Percentiles rank a stretch among this genome's conserved stretches.
phyloP scores from a whole-genome alignment of 2,113 vertebrate genomes.

The Gavialis gangeticus region DNA sequence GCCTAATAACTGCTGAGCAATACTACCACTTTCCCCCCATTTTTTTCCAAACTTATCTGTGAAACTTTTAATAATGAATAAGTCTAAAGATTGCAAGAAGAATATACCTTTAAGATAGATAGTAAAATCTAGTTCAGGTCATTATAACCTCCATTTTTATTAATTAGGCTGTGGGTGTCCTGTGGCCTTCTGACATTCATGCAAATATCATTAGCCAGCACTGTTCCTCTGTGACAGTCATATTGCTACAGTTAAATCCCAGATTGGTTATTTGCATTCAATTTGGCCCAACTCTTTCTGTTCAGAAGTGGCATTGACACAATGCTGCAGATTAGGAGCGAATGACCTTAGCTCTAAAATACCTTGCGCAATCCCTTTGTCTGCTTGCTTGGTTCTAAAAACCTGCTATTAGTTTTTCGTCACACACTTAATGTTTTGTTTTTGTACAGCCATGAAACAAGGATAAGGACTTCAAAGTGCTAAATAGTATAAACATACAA shows the following conservation, averaged over 20 bases:
- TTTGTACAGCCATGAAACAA: neutral
- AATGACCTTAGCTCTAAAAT: neutral
- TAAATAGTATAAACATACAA: neutral
- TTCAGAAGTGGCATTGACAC: conserved; percentile 30
- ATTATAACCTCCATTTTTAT: conserved; percentile 71
- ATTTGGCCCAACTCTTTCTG: conserved; percentile 44
- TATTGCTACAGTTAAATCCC: conserved; percentile 38
- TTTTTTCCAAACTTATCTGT: neutral
- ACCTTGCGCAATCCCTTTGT: neutral
- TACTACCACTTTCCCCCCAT: neutral
- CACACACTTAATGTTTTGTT: neutral
- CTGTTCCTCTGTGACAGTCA: conserved; percentile 65
- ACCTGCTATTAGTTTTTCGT: neutral
- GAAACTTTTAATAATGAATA: neutral
- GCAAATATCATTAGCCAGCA: conserved; percentile 73
- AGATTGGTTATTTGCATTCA: conserved; percentile 36
- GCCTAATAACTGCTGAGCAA: neutral
- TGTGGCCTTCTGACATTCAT: conserved; percentile 67
- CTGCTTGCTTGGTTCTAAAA: neutral
- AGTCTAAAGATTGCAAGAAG: neutral
- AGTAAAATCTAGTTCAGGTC: conserved; percentile 57
- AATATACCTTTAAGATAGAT: conserved; percentile 41
- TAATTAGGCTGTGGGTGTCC: conserved; percentile 76
- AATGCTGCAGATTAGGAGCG: conserved; percentile 14
- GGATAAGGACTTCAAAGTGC: neutral